phyloP scores from a whole-genome alignment of 2,797 vertebrate genomes.

The Distichodus sexfasciatus region DNA sequence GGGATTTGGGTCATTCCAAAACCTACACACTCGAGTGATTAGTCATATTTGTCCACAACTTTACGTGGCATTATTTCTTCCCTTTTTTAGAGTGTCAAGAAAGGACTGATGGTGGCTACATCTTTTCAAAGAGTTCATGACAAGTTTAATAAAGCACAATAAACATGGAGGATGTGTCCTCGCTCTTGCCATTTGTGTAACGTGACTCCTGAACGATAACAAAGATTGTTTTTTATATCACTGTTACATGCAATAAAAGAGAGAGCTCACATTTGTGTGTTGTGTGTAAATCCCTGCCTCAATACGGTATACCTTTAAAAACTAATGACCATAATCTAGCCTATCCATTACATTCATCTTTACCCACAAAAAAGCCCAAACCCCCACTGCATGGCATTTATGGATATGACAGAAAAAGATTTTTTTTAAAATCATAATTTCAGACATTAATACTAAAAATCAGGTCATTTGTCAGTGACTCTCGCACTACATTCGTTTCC shows the following conservation, averaged over 20 bases:
- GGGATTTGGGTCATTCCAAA: neutral
- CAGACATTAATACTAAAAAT: no score
- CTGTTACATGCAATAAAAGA: no score
- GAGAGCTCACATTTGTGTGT: no score
- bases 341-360: neutral
- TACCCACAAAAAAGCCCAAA: slow-evolving; percentile 5
- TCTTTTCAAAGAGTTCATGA: neutral
- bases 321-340: neutral
- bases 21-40: neutral
- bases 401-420: neutral
- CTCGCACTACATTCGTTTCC: slow-evolving; percentile 44
- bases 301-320: neutral
- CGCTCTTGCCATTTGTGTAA: no score
- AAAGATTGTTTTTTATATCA: no score
- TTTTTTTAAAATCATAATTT: no score
- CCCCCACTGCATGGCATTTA: slow-evolving; percentile 1
- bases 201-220: no score
- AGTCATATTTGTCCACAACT: neutral
- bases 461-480: no score
- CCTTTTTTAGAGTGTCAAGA: neutral
- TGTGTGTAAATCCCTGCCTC: slow-evolving; percentile 36
- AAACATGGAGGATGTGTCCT: no score
- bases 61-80: neutral
- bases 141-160: neutral
- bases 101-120: neutral